Evolutionary conservation across 2,888 invertebrate genomes (phyloP).

Genomic region (Ormyrus labotus): DNA sequence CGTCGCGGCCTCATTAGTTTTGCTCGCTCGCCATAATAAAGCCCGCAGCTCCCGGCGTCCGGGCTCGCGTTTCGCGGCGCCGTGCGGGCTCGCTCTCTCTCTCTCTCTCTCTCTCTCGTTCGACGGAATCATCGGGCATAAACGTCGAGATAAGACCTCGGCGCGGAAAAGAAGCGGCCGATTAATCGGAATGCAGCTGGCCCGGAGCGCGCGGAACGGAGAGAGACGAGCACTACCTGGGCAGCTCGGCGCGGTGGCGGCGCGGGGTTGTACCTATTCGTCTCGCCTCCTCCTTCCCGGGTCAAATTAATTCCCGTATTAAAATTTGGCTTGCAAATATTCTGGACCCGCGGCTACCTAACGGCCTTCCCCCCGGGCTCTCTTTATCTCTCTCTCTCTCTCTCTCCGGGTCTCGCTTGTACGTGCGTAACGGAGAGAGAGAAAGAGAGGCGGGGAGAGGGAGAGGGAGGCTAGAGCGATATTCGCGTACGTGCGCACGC

Average conservation of each 20-base stretch:
- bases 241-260: not conserved
- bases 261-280: slow-evolving; percentile 13
- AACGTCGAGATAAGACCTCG: slow-evolving; percentile 46
- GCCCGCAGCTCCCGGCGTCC: not conserved
- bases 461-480: slow-evolving; percentile 56
- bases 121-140: slow-evolving; percentile 46
- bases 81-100: too few relatives aligned
- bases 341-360: slow-evolving; percentile 71
- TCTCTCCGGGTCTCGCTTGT: slow-evolving; percentile 54
- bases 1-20: slow-evolving; percentile 40
- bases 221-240: slow-evolving; percentile 2
- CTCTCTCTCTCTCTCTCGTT: not conserved
- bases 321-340: slow-evolving; percentile 77
- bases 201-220: not conserved
- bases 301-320: slow-evolving; percentile 76
- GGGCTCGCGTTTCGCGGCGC: not conserved
- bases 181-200: not conserved
- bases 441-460: slow-evolving; percentile 15
- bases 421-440: slow-evolving; percentile 37
- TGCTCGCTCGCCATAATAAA: slow-evolving; percentile 24
- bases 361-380: slow-evolving; percentile 53
- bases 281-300: slow-evolving; percentile 62
- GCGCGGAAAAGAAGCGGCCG: slow-evolving; percentile 14
- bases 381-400: slow-evolving; percentile 46
- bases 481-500: slow-evolving; percentile 67